Evolutionary conservation across 2,797 vertebrate genomes (phyloP).

Genomic region (Hylomyscus alleni): DNA sequence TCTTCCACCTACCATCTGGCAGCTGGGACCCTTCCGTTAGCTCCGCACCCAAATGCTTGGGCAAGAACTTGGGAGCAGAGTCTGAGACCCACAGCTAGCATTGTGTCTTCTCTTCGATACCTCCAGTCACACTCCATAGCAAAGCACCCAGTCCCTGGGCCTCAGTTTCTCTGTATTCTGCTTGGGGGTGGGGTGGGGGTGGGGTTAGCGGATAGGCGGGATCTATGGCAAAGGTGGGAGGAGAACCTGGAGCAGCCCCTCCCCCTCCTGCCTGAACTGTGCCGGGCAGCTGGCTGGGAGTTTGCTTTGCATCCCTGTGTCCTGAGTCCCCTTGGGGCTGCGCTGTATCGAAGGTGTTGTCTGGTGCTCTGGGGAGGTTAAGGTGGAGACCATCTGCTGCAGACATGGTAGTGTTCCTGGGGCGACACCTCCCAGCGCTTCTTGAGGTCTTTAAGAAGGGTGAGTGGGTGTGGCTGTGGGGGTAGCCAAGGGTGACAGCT

Average conservation of each 20-base stretch:
- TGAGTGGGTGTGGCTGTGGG: slow-evolving; percentile 89
- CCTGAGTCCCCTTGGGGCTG: not conserved
- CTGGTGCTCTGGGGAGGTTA: not conserved
- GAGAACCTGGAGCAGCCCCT: slow-evolving; percentile 72
- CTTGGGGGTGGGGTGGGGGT: slow-evolving; percentile 30
- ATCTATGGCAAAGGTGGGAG: slow-evolving; percentile 64
- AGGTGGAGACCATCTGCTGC: not conserved
- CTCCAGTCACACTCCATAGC: slow-evolving; percentile 57
- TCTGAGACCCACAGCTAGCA: slow-evolving; percentile 49
- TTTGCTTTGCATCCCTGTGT: not conserved
- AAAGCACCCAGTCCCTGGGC: not conserved
- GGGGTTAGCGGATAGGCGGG: slow-evolving; percentile 65
- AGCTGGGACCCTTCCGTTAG: not conserved
- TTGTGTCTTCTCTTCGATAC: slow-evolving; percentile 67
- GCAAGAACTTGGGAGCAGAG: not conserved
- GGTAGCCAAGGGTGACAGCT: not conserved
- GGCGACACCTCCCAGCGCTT: slow-evolving; percentile 93
- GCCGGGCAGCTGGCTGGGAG: not conserved
- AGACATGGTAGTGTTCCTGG: slow-evolving; percentile 95
- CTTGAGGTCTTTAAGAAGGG: slow-evolving; percentile 96
- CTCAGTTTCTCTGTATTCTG: not conserved
- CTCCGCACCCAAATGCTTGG: slow-evolving; percentile 22
- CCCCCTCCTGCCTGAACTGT: slow-evolving; percentile 33
- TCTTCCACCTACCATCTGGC: slow-evolving; percentile 66
- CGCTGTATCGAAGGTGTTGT: not conserved